A percentile compares a stretch with the other conserved stretches of the same genome.
phyloP scores from a whole-genome alignment of 2,888 invertebrate genomes.

The Dynastes tityus region DNA sequence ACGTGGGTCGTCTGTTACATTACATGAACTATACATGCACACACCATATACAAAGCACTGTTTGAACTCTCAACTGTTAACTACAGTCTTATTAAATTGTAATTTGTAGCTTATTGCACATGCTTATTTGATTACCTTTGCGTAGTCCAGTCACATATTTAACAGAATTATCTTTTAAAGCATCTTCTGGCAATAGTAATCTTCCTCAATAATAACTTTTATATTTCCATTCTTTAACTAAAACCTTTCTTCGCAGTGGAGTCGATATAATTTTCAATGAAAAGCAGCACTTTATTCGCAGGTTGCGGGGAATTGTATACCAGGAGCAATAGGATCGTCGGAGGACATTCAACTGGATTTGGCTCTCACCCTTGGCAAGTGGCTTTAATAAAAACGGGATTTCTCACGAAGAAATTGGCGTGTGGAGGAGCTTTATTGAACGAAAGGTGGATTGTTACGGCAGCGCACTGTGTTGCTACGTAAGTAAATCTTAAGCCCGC shows the following conservation, averaged over 20 bases:
- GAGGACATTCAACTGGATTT: slow-evolving; percentile 91
- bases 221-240: neutral
- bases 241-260: slow-evolving; percentile 16
- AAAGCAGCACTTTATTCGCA: slow-evolving; percentile 66
- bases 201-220: neutral
- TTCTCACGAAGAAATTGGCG: slow-evolving; percentile 90
- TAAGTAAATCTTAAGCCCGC: slow-evolving; percentile 72
- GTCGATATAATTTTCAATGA: slow-evolving; percentile 44
- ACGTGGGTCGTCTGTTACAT: no score
- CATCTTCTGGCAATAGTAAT: neutral
- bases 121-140: no score
- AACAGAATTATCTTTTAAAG: neutral
- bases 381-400: slow-evolving; percentile 92
- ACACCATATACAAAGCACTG: no score
- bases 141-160: no score
- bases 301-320: slow-evolving; percentile 93
- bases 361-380: slow-evolving; percentile 97
- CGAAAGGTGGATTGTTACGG: slow-evolving; percentile 93
- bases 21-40: no score
- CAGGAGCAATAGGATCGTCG: slow-evolving; percentile 91
- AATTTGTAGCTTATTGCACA: no score
- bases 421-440: slow-evolving; percentile 93
- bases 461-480: slow-evolving; percentile 94
- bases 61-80: no score
- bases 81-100: no score